phyloP scores from a whole-genome alignment of 2,113 vertebrate species.

The Spheniscus mendiculus region DNA sequence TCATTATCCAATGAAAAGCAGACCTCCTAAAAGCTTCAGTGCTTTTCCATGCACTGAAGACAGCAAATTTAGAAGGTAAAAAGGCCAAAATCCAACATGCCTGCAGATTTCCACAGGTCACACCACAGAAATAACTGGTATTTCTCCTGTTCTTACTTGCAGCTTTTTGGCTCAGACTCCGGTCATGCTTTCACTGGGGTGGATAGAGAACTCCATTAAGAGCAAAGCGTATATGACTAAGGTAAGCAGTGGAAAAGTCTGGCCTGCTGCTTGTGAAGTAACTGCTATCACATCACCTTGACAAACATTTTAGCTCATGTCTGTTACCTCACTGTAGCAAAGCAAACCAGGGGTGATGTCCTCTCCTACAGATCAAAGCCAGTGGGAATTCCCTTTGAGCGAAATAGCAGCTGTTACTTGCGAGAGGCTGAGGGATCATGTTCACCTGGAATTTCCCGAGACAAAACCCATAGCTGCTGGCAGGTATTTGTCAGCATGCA shows the following conservation, averaged over 20 bases:
- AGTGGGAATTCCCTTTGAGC: slow-evolving; percentile 58
- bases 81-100: background rate
- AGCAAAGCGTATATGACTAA: background rate
- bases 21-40: background rate
- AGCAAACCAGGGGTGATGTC: background rate
- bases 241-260: background rate
- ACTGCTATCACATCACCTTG: background rate
- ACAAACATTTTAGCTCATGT: background rate
- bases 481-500: background rate
- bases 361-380: slow-evolving; percentile 27
- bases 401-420: slow-evolving; percentile 49
- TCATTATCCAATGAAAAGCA: background rate
- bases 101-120: background rate
- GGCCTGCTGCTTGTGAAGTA: background rate
- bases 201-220: background rate
- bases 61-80: background rate
- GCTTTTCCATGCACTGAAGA: background rate
- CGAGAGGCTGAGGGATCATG: background rate
- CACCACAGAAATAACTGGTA: background rate
- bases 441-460: slow-evolving; percentile 57
- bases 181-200: background rate
- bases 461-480: slow-evolving; percentile 18
- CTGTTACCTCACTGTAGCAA: background rate
- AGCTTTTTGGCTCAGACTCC: background rate
- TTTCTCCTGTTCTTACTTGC: background rate